Percentiles rank a stretch among this genome's conserved stretches.
phyloP scores from a whole-genome alignment of 2,797 vertebrate species.

The Trematomus bernacchii region DNA sequence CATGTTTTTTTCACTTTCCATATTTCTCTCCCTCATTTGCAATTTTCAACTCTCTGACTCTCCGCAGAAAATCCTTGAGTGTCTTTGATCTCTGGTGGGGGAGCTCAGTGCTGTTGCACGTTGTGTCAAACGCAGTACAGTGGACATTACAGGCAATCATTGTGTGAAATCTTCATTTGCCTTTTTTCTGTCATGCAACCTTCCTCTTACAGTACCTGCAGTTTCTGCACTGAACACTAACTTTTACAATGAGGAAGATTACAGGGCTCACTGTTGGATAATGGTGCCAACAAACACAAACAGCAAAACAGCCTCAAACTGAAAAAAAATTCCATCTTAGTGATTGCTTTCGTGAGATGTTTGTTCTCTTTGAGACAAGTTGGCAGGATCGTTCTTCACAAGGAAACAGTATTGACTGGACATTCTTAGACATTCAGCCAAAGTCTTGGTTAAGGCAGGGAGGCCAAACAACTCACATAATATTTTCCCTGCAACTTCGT shows the following conservation, averaged over 20 bases:
- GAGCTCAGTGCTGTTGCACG: neutral
- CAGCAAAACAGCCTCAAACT: neutral
- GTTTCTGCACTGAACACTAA: conserved; percentile 2
- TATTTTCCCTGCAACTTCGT: neutral
- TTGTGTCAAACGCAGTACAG: conserved; percentile 15
- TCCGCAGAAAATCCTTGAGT: conserved; percentile 29
- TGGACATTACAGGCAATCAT: conserved; percentile 5
- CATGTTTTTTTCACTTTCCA: conserved; percentile 1
- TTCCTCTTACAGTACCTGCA: conserved; percentile 3
- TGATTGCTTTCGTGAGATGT: conserved; percentile 20
- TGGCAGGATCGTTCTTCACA: conserved; percentile 8
- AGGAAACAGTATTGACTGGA: conserved; percentile 15
- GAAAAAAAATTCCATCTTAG: neutral
- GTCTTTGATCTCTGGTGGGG: conserved; percentile 25
- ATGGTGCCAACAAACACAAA: conserved; percentile 8
- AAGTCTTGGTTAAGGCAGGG: neutral
- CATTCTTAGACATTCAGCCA: conserved; percentile 1
- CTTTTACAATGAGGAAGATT: conserved; percentile 7
- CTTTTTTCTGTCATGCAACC: conserved; percentile 7
- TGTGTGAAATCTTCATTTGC: conserved; percentile 17
- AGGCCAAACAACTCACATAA: conserved; percentile 1
- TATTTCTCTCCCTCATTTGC: conserved; percentile 6
- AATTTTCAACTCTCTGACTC: conserved; percentile 3
- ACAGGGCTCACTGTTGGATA: conserved; percentile 4
- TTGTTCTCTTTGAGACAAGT: conserved; percentile 24